Percentiles rank a stretch among this genome's conserved stretches.
These are phyloP conservation scores for Tetramorium parvispinum DNA, from an alignment of 1,140 invertebrate genomes.

Conservation along the genomic window DNA sequence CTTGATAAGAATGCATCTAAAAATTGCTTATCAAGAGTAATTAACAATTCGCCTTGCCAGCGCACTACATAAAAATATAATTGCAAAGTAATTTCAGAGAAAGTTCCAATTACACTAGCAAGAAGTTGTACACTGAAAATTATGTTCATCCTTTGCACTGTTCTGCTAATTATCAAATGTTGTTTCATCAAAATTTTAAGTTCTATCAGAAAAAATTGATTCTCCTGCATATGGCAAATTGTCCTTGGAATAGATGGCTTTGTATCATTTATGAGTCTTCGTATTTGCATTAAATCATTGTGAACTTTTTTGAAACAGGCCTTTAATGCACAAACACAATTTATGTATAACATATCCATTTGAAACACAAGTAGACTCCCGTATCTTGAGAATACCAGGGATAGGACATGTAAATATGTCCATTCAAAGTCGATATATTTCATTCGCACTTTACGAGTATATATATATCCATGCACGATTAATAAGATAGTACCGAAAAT, in stretches of 20 bases:
- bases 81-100: conserved; percentile 77
- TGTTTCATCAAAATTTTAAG: conserved; percentile 73
- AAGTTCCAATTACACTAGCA: conserved; percentile 70
- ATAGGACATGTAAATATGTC: not conserved
- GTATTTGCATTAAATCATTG: not conserved
- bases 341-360: not conserved
- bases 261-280: not conserved
- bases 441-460: not conserved
- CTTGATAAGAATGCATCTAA: not conserved
- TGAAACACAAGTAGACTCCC: not conserved
- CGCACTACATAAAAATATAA: conserved; percentile 79
- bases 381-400: not conserved
- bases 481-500: not conserved
- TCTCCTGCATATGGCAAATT: conserved; percentile 69
- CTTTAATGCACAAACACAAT: conserved; percentile 1
- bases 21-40: not conserved
- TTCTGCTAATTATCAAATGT: conserved; percentile 77
- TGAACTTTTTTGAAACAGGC: not conserved
- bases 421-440: not conserved
- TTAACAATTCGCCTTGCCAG: not conserved
- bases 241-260: conserved; percentile 69
- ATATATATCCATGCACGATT: not conserved
- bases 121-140: conserved; percentile 75
- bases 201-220: conserved; percentile 75
- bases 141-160: conserved; percentile 74